phyloP scores from a whole-genome alignment of 2,888 invertebrate genomes.

The Liodrosophila aerea region DNA sequence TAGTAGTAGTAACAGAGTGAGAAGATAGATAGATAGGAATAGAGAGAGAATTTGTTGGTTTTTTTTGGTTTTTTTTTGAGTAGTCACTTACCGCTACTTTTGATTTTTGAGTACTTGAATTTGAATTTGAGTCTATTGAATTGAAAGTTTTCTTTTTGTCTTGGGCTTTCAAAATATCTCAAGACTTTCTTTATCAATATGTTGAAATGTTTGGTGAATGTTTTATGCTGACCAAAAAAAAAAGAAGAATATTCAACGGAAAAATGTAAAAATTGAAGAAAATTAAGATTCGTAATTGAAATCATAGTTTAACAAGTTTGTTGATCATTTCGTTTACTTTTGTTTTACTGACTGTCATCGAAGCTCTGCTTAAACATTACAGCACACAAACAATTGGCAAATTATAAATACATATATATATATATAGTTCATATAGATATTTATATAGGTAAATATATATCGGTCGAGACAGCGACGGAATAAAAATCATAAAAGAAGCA shows the following conservation, averaged over 20 bases:
- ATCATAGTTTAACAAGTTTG: conserved; percentile 22
- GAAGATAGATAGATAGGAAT: conserved; percentile 32
- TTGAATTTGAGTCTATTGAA: conserved; percentile 43
- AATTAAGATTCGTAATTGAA: conserved; percentile 15
- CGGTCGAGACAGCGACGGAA: conserved; percentile 57
- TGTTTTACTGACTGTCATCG: conserved; percentile 73
- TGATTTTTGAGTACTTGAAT: conserved; percentile 39
- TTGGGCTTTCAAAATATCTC: conserved; percentile 54
- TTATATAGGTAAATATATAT: conserved; percentile 42
- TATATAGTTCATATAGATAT: conserved; percentile 31
- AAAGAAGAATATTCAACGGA: conserved; percentile 14
- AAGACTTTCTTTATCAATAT: conserved; percentile 58
- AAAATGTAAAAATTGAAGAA: conserved; percentile 11
- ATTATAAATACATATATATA: conserved; percentile 39
- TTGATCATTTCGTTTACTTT: conserved; percentile 56
- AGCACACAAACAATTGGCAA: conserved; percentile 72
- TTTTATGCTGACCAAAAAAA: conserved; percentile 50
- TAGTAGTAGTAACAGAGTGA: conserved; percentile 13
- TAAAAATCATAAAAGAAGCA: conserved; percentile 44
- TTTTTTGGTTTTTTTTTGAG: conserved; percentile 42
- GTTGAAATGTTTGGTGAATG: conserved; percentile 67
- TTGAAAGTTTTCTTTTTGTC: conserved; percentile 38
- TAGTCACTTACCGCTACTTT: conserved; percentile 69
- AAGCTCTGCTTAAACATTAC: conserved; percentile 80
- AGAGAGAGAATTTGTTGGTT: conserved; percentile 52